Evolutionary conservation across 2,113 vertebrate species (phyloP), one percentile per base, ranked within the genome.

Genomic region (Paramisgurnus dabryanus): DNA sequence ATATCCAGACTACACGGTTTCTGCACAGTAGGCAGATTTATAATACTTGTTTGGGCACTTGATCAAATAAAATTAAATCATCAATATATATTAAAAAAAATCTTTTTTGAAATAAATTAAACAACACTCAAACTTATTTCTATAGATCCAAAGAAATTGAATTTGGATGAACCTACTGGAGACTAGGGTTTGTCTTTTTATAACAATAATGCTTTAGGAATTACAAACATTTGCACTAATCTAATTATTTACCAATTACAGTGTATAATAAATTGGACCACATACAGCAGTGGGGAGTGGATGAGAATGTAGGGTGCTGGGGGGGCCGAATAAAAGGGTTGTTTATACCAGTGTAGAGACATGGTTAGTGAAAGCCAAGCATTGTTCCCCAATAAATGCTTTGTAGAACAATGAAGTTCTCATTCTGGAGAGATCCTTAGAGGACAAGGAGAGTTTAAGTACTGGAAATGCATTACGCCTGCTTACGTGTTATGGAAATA

Each of bases 351-450:
- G 45, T 17, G 43, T 27, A 67, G 68, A 82, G 80, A 75, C 81
- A 65, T 43, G 45, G 65, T 43, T 40, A 61, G 67, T 87, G 61
- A 86, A 84, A 82, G 73, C 58, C 10, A 17, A 18, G 40, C 67
- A 86, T 86, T 86, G 85, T 86, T 63, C 39, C 40, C 22, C 40
- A 45, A 74, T 82, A 69, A 81, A 86, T 76, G 17, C 63, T 50
- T 49, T 39, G 11, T 10, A 39, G 73, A 81, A 81, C 69, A 83
- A 40, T 53, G 70, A 74, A 60, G n/a, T 57, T 60, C 49, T 80
- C 71, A 68, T 63, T 45, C 66, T 66, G 41, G 41, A 67, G 78
- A 65, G 70, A 4, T 4, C 5, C 47, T 76, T 34, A 55, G 43
- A 41, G 50, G 53, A 76, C 22, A 34, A 79, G 58, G 49, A 41